Evolutionary conservation across 2,888 invertebrate species (phyloP), one percentile per base, ranked within the genome.

Genomic region (Saturnia japonica): DNA sequence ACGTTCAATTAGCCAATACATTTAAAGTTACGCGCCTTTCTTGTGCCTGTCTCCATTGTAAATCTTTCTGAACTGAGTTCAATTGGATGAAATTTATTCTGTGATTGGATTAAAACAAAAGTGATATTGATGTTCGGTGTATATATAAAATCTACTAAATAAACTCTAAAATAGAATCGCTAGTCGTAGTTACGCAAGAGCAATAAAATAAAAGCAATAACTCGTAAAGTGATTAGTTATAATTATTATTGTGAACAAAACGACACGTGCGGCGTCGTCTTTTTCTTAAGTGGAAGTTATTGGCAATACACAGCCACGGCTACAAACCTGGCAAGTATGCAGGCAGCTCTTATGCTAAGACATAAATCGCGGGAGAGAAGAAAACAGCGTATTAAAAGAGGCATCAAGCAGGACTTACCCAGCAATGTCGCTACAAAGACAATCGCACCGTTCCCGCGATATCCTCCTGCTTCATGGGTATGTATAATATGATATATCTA

Each of bases 291-390:
- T 82, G 84, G 86, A 79, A 85, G 80, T 85, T 85, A 84, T 82
- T 80, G 79, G 81, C 81, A 81, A 80, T 74, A 86, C 81, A 85
- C 75, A 78, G 77, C 74, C 68, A 85, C 84, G 86, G 91, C 90
- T 87, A 87, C 90, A 92, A 94, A 91, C 88, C 94, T 94, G 94
- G 96, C 96, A 95, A 96, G 96, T 90, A 97, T 97, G 97, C 97
- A 97, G 96, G 97, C 97, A 95, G 97, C 97, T 95, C 96, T 97
- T 95, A 97, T 97, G 95, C 96, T 97, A 95, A 96, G 97, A 95
- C 96, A 97, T 94, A 97, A 97, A 95, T 97, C 97, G 95, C 96
- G 97, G 95, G 96, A 97, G 94, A 96, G 96, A 94, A 95, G 95
- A 95, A 97, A 97, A 95, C 96, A 96, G 91, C 95, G 96, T 87